Evolutionary conservation across 53 echinoderm and acorn worm genomes (phyloP).

Genomic region (Arbacia lixula): DNA sequence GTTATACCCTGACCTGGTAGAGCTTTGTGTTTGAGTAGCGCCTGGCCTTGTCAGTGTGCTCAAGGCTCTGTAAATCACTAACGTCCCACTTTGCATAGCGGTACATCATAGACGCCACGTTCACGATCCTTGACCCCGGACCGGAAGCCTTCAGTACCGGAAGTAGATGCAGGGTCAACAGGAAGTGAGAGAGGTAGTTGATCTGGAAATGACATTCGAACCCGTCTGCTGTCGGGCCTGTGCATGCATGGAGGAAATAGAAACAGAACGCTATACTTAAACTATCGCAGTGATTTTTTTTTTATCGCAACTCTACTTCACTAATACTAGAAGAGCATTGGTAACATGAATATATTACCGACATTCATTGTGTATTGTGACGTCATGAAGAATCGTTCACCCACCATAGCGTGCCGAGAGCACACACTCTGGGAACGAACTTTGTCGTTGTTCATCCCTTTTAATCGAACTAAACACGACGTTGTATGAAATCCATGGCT

Average conservation of each 20-base stretch:
- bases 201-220: slow-evolving; percentile 84
- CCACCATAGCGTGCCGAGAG: too few species aligned
- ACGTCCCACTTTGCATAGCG: slow-evolving; percentile 15
- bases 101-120: slow-evolving; percentile 70
- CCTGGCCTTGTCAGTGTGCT: background rate
- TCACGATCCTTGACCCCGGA: slow-evolving; percentile 68
- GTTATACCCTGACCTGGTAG: slow-evolving; percentile 60
- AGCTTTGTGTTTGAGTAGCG: slow-evolving; percentile 57
- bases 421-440: too few species aligned
- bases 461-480: too few species aligned
- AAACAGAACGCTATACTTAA: background rate
- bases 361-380: too few species aligned
- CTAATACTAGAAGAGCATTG: too few species aligned
- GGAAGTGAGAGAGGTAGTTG: slow-evolving; percentile 88
- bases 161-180: slow-evolving; percentile 79
- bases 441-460: too few species aligned
- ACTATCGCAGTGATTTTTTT: too few species aligned
- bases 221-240: slow-evolving; percentile 54
- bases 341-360: too few species aligned
- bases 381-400: too few species aligned
- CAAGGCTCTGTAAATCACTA: slow-evolving; percentile 19
- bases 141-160: slow-evolving; percentile 70
- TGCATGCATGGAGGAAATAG: background rate
- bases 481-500: too few species aligned
- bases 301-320: too few species aligned